Evolutionary conservation across 2,888 invertebrate genomes (phyloP).

Genomic region (Ormia ochracea): DNA sequence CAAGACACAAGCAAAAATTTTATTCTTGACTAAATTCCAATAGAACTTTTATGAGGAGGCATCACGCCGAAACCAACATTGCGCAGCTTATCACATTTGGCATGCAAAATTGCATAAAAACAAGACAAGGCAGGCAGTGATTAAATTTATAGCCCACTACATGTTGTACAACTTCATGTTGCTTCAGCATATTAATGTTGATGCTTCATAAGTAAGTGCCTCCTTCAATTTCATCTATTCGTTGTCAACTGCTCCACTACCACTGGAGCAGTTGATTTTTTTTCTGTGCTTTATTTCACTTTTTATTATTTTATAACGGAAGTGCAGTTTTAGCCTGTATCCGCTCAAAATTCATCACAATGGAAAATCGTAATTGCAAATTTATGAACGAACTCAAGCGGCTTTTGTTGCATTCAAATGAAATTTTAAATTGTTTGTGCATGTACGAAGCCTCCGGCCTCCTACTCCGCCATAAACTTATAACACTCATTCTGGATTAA

Average conservation of each 20-base stretch:
- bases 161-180: background rate
- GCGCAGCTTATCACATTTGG: constrained; percentile 23
- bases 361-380: constrained; percentile 62
- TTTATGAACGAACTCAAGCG: constrained; percentile 58
- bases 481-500: constrained; percentile 32
- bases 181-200: background rate
- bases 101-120: constrained; percentile 6
- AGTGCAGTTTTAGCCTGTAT: constrained; percentile 58
- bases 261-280: background rate
- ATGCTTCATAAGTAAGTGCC: background rate
- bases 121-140: background rate
- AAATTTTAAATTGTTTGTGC: constrained; percentile 49
- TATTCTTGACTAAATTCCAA: constrained; percentile 50
- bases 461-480: constrained; percentile 6
- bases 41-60: constrained; percentile 39
- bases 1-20: constrained; percentile 26
- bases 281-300: background rate
- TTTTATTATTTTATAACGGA: constrained; percentile 39
- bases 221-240: constrained; percentile 19
- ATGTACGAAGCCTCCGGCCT: constrained; percentile 16
- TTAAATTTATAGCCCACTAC: constrained; percentile 16
- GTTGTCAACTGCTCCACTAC: constrained; percentile 14
- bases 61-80: constrained; percentile 22
- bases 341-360: constrained; percentile 59
- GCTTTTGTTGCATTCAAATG: constrained; percentile 52